Evolutionary conservation across 2,888 invertebrate genomes (phyloP).

Genomic region (Trichogramma evanescens): DNA sequence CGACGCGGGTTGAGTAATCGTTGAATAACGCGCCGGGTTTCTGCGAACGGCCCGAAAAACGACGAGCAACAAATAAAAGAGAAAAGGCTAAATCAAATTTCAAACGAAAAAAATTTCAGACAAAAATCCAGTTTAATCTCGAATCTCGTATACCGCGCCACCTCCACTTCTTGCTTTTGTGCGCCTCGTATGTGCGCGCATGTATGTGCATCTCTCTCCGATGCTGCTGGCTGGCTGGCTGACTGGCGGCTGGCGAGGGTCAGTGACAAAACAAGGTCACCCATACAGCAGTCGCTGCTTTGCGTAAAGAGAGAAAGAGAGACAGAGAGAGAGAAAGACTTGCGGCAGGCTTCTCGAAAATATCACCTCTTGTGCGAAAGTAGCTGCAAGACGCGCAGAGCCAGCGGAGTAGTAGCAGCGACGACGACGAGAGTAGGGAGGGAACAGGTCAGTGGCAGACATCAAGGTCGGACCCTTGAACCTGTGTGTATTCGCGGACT

Average conservation of each 20-base stretch:
- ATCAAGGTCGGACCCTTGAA: conserved; percentile 28
- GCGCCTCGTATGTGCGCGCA: background rate
- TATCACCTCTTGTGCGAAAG: too few relatives aligned
- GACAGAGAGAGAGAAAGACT: too few relatives aligned
- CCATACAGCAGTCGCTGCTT: conserved; percentile 23
- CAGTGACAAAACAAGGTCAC: conserved; percentile 47
- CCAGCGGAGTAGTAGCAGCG: conserved; percentile 18
- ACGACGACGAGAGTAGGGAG: conserved; percentile 18
- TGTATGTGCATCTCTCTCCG: conserved; percentile 16
- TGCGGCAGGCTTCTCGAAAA: too few relatives aligned
- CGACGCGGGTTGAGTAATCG: too few relatives aligned
- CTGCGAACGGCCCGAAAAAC: too few relatives aligned
- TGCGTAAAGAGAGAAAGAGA: background rate
- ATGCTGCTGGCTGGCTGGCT: conserved; percentile 7
- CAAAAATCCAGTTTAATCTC: too few relatives aligned
- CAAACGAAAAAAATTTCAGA: too few relatives aligned
- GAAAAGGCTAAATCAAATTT: too few relatives aligned
- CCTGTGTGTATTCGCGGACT: conserved; percentile 6
- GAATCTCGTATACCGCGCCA: background rate
- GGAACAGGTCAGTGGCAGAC: conserved; percentile 29
- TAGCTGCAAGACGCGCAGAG: conserved; percentile 9
- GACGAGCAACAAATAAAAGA: too few relatives aligned
- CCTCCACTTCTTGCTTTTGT: background rate
- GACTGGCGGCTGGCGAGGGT: conserved; percentile 39
- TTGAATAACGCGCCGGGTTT: too few relatives aligned